These are phyloP conservation scores for Gastrophysa polygoni DNA, from an alignment of 2,888 invertebrate genomes.

Conservation along the genomic window DNA sequence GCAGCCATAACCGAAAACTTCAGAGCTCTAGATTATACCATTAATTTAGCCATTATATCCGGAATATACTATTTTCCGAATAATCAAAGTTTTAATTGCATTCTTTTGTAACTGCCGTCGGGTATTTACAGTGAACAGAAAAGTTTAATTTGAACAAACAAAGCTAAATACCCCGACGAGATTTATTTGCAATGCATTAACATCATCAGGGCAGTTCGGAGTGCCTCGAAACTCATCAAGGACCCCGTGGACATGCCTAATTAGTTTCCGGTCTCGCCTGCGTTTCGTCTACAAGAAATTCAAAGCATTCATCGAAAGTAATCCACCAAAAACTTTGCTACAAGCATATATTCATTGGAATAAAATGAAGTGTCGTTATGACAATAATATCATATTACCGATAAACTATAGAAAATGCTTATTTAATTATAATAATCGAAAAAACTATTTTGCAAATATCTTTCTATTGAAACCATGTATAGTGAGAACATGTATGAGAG, in stretches of 20 bases:
- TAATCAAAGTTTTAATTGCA: constrained; percentile 1
- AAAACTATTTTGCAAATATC: too few relatives aligned
- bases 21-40: not conserved
- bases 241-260: not conserved
- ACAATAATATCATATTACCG: too few relatives aligned
- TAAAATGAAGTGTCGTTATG: too few relatives aligned
- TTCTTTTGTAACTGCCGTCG: not conserved
- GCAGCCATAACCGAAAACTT: not conserved
- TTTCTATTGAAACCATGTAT: too few relatives aligned
- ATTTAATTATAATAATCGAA: too few relatives aligned
- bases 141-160: not conserved
- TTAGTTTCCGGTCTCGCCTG: not conserved
- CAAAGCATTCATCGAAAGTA: too few relatives aligned
- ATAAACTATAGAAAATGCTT: too few relatives aligned
- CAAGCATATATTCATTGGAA: too few relatives aligned
- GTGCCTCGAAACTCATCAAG: not conserved
- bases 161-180: not conserved
- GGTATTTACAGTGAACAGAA: not conserved
- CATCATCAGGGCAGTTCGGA: not conserved
- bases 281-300: too few relatives aligned
- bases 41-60: not conserved
- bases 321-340: too few relatives aligned
- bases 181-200: not conserved
- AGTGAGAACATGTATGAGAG: too few relatives aligned
- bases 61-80: constrained; percentile 1